Percentiles rank a stretch among this genome's conserved stretches.
Conservation (phyloP, 2,113 vertebrate genomes). For the Saguinus midas region DNA sequence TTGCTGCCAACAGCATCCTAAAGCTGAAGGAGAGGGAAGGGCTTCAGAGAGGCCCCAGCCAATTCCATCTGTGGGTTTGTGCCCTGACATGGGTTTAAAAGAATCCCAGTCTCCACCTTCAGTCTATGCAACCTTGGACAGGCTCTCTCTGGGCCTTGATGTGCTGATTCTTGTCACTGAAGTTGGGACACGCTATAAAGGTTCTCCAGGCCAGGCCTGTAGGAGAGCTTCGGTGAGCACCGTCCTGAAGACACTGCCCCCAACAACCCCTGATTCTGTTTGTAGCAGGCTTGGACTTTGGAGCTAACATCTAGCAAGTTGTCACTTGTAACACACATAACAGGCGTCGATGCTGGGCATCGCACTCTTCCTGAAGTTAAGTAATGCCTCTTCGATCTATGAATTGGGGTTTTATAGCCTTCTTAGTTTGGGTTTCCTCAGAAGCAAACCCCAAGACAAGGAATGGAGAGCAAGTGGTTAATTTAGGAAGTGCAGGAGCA, state of each 20-base stretch:
- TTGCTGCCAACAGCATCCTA: background rate
- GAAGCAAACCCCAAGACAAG: fast-evolving
- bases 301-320: background rate
- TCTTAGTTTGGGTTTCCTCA: background rate
- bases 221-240: background rate
- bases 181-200: background rate
- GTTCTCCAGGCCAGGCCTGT: background rate
- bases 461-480: background rate
- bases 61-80: background rate
- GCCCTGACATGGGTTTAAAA: background rate
- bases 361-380: fast-evolving
- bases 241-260: fast-evolving
- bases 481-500: background rate
- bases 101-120: background rate
- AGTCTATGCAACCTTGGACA: background rate
- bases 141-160: background rate
- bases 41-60: background rate
- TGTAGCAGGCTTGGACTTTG: background rate
- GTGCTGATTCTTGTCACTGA: background rate
- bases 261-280: background rate
- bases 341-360: fast-evolving
- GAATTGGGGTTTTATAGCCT: background rate
- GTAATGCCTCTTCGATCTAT: background rate
- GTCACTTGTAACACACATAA: fast-evolving
- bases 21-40: background rate